These are phyloP conservation scores for Strigamia maritima DNA, from an alignment of 2,888 invertebrate species.

Conservation along the genomic window DNA sequence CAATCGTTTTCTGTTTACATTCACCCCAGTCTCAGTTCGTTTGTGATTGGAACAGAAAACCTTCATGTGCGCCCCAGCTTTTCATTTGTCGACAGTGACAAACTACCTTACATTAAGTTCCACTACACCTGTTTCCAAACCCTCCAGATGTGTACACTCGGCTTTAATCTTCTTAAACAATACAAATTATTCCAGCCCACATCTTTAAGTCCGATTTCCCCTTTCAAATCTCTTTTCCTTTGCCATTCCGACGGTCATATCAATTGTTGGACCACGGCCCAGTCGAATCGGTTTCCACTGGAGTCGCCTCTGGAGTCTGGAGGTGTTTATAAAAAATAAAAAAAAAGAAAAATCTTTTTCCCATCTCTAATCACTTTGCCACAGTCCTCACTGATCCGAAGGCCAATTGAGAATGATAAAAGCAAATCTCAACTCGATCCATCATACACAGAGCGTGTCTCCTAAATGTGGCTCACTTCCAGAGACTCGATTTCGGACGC, in stretches of 20 bases:
- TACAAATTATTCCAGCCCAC: not conserved
- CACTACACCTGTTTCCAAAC: constrained; percentile 24
- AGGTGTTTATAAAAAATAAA: not conserved
- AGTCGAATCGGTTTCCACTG: not conserved
- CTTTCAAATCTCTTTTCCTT: not conserved
- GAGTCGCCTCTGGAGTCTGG: no score
- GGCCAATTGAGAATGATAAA: constrained; percentile 20
- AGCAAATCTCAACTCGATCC: constrained; percentile 27
- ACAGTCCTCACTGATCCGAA: constrained; percentile 2
- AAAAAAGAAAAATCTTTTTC: constrained; percentile 15
- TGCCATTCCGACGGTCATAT: not conserved
- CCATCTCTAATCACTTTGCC: constrained; percentile 24
- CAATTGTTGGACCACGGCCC: constrained; percentile 5
- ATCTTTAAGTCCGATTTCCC: not conserved
- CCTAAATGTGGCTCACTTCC: constrained; percentile 29
- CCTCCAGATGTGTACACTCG: not conserved
- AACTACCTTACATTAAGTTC: constrained; percentile 21
- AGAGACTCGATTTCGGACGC: constrained; percentile 18
- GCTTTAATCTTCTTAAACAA: constrained; percentile 14
- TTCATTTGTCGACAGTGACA: constrained; percentile 21
- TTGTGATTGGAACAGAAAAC: constrained; percentile 21
- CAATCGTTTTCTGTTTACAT: not conserved
- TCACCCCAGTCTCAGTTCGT: constrained; percentile 24
- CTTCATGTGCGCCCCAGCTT: not conserved
- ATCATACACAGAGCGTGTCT: constrained; percentile 21